Base-by-base conservation (phyloP, 2,797 vertebrate genomes). In the Poecile montanus region DNA sequence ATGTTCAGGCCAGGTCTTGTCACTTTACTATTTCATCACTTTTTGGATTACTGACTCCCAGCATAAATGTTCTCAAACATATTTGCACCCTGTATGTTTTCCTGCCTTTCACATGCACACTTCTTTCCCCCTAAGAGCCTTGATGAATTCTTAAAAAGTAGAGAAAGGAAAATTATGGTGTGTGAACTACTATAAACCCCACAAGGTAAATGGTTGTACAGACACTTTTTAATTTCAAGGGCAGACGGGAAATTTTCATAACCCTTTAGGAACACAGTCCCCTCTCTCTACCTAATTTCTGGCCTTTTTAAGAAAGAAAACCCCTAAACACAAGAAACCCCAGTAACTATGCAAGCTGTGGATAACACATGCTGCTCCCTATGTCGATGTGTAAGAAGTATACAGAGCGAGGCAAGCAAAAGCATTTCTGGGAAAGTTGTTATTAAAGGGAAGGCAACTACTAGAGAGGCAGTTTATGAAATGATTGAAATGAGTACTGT, bases 1-100 rank as follows among this genome's bases (percentile, higher is more conserved):
- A 95, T 95, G 88, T 97, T 97, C 95, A 95, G 95, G 97, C 96
- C 93, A 97, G 96, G 94, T 95, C 96, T 96, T 97, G 97, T 94
- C 94, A 94, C 92, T 96, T 96, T 27, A 95, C 71, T 86, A 60
- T 97, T 97, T 96, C 92, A 93, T 96, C 85, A 86, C 53, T 75
- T 96, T 94, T 83, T 95, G 84, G 70, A 80, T 95, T 96, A 89
- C 60, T 47, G 88, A 67, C 34, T 94, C 76, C 58, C 70, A 79
- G 79, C 62, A 85, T 48, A 75, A 91, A 88, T n/a, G 76, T 73
- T 94, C 90, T 89, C 67, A 87, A 78, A 78, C 16, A 5, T 47
- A 78, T 85, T 66, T 94, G 40, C 21, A 82, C 48, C n/a, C 44
- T 56, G 17, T n/a, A 21, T 53, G 53, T 61, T 94, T 75, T 40